Evolutionary conservation across 2,797 vertebrate species (phyloP).

Genomic region (Ptychadena robeensis): DNA sequence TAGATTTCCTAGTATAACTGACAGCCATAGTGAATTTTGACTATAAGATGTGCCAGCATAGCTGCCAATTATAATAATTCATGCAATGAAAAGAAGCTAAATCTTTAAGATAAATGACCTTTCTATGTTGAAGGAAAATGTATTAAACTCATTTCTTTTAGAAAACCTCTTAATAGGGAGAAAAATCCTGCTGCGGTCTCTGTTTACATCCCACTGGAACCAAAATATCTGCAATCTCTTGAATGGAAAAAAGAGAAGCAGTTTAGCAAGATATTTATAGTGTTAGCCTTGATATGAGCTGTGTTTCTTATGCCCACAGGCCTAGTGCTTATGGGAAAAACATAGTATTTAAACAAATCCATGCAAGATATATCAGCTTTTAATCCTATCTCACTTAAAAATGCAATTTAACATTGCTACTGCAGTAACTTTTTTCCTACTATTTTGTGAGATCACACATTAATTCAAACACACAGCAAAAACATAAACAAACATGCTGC

Average conservation of each 20-base stretch:
- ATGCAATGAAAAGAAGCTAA: background rate
- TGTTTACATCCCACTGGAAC: constrained; percentile 49
- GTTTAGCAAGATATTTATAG: constrained; percentile 55
- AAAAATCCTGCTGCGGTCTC: constrained; percentile 6
- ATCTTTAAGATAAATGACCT: background rate
- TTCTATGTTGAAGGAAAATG: background rate
- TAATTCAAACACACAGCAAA: constrained; percentile 47
- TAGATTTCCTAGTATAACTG: background rate
- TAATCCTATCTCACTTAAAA: constrained; percentile 49
- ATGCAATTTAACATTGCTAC: constrained; percentile 48
- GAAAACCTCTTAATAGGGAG: background rate
- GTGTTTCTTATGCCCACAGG: constrained; percentile 49
- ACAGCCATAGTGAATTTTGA: background rate
- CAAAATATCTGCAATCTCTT: constrained; percentile 40
- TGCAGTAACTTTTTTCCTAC: constrained; percentile 10
- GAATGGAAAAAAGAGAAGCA: constrained; percentile 37
- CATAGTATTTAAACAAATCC: constrained; percentile 43
- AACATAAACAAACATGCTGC: constrained; percentile 48
- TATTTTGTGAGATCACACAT: constrained; percentile 55
- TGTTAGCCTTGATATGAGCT: constrained; percentile 56
- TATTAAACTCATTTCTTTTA: background rate
- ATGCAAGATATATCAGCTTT: constrained; percentile 52
- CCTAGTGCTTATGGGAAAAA: constrained; percentile 51
- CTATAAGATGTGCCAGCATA: background rate
- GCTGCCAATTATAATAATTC: background rate